phyloP scores from a whole-genome alignment of 2,888 invertebrate genomes.

The Chloroclystis v-ata region DNA sequence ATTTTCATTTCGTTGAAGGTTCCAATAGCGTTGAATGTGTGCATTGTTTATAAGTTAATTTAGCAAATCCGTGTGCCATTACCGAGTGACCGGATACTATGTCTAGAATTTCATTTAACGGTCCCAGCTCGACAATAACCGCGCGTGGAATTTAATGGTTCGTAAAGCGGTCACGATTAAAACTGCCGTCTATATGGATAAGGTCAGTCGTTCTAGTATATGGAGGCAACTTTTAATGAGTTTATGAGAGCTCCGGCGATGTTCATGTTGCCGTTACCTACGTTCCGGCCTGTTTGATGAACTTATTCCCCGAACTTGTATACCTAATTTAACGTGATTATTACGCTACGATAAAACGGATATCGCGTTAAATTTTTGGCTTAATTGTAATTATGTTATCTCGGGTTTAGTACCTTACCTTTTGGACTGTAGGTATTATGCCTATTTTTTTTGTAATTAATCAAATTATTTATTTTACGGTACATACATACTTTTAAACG shows the following conservation, averaged over 20 bases:
- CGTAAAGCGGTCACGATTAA: constrained; percentile 71
- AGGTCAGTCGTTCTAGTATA: constrained; percentile 63
- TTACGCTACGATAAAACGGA: neutral
- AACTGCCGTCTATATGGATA: constrained; percentile 67
- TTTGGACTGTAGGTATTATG: neutral
- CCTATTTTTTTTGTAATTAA: neutral
- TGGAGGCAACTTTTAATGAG: constrained; percentile 71
- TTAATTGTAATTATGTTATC: constrained; percentile 4
- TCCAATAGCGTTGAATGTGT: constrained; percentile 24
- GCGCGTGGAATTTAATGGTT: constrained; percentile 66
- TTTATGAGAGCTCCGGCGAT: constrained; percentile 58
- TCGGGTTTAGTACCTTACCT: constrained; percentile 1
- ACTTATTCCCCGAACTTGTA: constrained; percentile 39
- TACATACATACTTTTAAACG: too few species aligned
- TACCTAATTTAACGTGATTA: constrained; percentile 4
- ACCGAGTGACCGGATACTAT: constrained; percentile 38
- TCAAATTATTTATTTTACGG: too few species aligned
- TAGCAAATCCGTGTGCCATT: constrained; percentile 42
- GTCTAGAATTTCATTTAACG: constrained; percentile 66
- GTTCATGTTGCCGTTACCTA: constrained; percentile 33
- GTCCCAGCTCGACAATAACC: constrained; percentile 69
- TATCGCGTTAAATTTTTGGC: constrained; percentile 1
- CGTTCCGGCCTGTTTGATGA: constrained; percentile 35
- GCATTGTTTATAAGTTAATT: constrained; percentile 33
- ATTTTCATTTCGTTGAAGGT: constrained; percentile 18